phyloP scores from a whole-genome alignment of 1,140 invertebrate genomes.

The Diabrotica virgifera region DNA sequence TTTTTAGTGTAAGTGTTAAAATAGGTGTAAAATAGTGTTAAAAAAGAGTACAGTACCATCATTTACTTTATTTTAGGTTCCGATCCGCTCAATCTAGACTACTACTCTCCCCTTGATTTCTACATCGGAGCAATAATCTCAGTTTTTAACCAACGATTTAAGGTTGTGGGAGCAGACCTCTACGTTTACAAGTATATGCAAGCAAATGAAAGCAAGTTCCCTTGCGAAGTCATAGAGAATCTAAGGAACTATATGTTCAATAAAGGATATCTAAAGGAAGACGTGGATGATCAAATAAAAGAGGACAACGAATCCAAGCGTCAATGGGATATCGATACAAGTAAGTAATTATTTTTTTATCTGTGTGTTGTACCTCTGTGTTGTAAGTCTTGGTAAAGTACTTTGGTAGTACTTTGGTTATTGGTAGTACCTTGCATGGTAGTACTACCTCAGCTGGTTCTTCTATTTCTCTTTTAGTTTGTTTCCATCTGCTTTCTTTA shows the following conservation, averaged over 20 bases:
- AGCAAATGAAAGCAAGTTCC: conserved; percentile 67
- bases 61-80: conserved; percentile 40
- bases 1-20: no score
- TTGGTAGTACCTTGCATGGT: no score
- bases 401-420: no score
- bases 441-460: no score
- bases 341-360: conserved; percentile 4
- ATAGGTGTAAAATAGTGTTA: no score
- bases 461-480: no score
- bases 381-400: no score
- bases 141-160: conserved; percentile 64
- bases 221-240: conserved; percentile 58
- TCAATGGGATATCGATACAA: conserved; percentile 39
- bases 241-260: conserved; percentile 60
- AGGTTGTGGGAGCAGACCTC: conserved; percentile 64
- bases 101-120: conserved; percentile 66
- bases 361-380: no score
- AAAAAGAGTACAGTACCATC: no score
- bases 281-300: conserved; percentile 48
- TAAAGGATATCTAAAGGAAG: conserved; percentile 57
- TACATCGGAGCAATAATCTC: conserved; percentile 63
- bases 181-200: conserved; percentile 68
- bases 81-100: conserved; percentile 58
- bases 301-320: conserved; percentile 35
- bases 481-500: no score